These are phyloP conservation scores for Bostrychus sinensis DNA, from an alignment of 2,113 vertebrate species.

Conservation along the genomic window DNA sequence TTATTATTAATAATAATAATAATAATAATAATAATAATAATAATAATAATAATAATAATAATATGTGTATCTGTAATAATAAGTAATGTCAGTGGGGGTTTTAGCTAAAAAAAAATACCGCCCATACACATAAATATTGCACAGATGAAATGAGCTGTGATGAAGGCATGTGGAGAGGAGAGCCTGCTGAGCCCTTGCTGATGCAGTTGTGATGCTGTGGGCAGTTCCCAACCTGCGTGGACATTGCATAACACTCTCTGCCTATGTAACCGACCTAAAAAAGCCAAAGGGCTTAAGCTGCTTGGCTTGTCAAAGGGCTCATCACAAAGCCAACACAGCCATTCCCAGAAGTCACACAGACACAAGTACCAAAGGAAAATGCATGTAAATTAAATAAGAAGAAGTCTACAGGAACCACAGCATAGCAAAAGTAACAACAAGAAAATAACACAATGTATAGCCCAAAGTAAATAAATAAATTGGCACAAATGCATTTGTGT, in stretches of 20 bases:
- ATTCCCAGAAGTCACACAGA: slow-evolving; percentile 53
- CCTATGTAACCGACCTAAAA: slow-evolving; percentile 62
- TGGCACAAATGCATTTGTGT: slow-evolving; percentile 11
- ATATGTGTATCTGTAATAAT: too few species aligned
- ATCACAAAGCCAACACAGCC: slow-evolving; percentile 34
- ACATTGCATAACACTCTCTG: slow-evolving; percentile 70
- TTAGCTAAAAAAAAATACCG: too few species aligned
- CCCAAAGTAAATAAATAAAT: background rate
- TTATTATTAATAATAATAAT: too few species aligned
- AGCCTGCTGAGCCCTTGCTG: slow-evolving; percentile 26
- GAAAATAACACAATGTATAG: background rate
- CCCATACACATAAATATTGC: background rate
- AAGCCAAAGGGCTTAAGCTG: slow-evolving; percentile 71
- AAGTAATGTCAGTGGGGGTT: too few species aligned
- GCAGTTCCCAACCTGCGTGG: slow-evolving; percentile 57
- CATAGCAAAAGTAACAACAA: background rate
- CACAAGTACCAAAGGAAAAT: background rate
- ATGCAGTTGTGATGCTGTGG: slow-evolving; percentile 48
- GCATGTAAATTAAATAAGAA: background rate
- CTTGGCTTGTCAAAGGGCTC: slow-evolving; percentile 21
- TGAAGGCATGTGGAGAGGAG: background rate
- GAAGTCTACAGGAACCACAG: background rate
- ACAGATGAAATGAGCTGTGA: background rate
- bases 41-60: too few species aligned
- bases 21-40: too few species aligned